Conservation (phyloP, 2,888 invertebrate species). For the Allophyes oxyacanthae region DNA sequence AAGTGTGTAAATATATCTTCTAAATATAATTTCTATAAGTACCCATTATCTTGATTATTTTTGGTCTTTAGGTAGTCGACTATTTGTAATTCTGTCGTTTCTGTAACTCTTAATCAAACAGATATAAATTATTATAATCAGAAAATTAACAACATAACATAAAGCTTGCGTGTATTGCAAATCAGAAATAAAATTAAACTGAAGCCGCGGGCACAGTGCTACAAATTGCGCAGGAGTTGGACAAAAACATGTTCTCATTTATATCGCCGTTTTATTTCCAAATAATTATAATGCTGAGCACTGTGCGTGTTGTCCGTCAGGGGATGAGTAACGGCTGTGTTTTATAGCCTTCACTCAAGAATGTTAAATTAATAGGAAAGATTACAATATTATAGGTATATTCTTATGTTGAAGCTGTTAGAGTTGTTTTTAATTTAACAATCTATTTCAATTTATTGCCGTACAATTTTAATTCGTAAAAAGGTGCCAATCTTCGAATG, state of each 20-base stretch:
- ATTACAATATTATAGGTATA: too few species aligned
- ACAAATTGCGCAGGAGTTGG: constrained; percentile 41
- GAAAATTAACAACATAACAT: constrained; percentile 13
- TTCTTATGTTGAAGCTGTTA: too few species aligned
- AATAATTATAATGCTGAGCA: constrained; percentile 30
- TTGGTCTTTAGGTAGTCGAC: too few species aligned
- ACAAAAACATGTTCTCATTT: constrained; percentile 35
- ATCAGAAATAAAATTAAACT: constrained; percentile 30
- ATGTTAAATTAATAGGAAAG: constrained; percentile 1
- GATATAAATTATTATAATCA: neutral
- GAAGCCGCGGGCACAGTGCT: constrained; percentile 33
- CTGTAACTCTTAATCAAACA: too few species aligned
- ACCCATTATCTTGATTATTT: too few species aligned
- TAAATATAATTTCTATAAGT: too few species aligned
- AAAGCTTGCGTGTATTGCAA: constrained; percentile 44
- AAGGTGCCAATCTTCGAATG: too few species aligned
- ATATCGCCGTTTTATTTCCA: constrained; percentile 34
- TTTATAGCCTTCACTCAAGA: constrained; percentile 18
- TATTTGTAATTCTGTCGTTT: too few species aligned
- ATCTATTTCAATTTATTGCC: too few species aligned
- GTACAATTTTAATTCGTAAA: too few species aligned
- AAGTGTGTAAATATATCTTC: too few species aligned
- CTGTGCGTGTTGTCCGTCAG: constrained; percentile 18
- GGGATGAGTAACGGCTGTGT: constrained; percentile 17
- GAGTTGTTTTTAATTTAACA: too few species aligned